Base-by-base conservation (phyloP, 2,113 vertebrate species). In the Hippocampus abdominalis region DNA sequence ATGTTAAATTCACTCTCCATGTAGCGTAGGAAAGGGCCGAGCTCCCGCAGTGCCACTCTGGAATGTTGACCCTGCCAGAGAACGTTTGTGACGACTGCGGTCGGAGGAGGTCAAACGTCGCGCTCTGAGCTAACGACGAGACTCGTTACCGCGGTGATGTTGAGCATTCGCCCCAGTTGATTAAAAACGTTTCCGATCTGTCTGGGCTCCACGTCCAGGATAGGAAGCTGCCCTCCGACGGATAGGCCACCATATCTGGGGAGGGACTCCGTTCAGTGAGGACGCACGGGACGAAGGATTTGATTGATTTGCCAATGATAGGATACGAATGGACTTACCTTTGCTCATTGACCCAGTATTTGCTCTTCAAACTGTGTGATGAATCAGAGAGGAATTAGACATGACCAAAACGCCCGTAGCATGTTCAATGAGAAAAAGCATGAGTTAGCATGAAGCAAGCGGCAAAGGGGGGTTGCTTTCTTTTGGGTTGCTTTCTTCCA, bases 321-420 rank as follows among this genome's bases (percentile, higher is more conserved):
- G 48, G 32, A 53, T 53, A n/a, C 53, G 11, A 20, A 20, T 9
- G 23, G n/a, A 54, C 4, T 15, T 44, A 98, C 97, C 97, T 95
- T 89, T 95, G 94, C 71, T 99, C 97, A 62, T 99, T 98, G 81
- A 99, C 97, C 97, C 97, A 99, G 89, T 97, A 99, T 90, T 98
- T 99, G 91, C 94, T 98, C 90, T 96, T 98, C 88, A 99, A 89
- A 79, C 97, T 99, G 93, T 68, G 81, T 93, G 91, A 25, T 85
- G 83, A 93, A 83, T 71, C 36, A 79, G 23, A 65, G 44, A 59
- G 13, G 3, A 74, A 49, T n/a, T 48, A 64, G 44, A n/a, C 57
- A 59, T 49, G 10, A 44, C 42, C 42, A 44, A 44, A 44, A 44
- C 0, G 0, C 42, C 42, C 13, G 3, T 25, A 56, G 25, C n/a